Evolutionary conservation across 2,888 invertebrate genomes (phyloP).

Genomic region (Lochmaea capreae): DNA sequence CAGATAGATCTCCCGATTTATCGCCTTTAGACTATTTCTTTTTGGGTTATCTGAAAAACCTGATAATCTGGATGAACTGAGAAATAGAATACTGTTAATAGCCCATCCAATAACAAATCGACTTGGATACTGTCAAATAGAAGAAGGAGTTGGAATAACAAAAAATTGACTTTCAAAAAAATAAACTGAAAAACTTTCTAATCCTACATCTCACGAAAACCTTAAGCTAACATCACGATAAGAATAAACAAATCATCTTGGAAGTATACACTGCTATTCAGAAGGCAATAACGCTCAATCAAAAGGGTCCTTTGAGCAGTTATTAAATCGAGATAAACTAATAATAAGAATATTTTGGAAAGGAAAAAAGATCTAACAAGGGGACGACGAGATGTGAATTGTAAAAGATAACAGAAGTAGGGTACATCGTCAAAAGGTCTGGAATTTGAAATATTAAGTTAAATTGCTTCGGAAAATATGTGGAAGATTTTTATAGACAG

Average conservation of each 20-base stretch:
- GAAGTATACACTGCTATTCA: background rate
- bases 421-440: conserved; percentile 46
- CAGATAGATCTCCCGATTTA: no score
- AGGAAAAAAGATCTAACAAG: conserved; percentile 38
- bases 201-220: no score
- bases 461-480: conserved; percentile 48
- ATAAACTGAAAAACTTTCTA: no score
- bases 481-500: background rate
- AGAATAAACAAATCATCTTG: background rate
- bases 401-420: conserved; percentile 47
- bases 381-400: conserved; percentile 47
- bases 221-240: no score
- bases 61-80: no score
- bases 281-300: conserved; percentile 29
- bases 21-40: no score
- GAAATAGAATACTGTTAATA: no score
- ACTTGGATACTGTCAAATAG: no score
- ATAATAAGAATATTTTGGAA: conserved; percentile 47
- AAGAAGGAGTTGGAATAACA: no score
- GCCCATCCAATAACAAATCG: no score
- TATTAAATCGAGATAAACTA: conserved; percentile 52
- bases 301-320: conserved; percentile 37
- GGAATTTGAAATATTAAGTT: conserved; percentile 44
- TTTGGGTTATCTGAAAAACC: no score
- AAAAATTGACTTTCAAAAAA: no score